Conservation (phyloP, 2,888 invertebrate genomes). For the Hirudinaria manillensis region DNA sequence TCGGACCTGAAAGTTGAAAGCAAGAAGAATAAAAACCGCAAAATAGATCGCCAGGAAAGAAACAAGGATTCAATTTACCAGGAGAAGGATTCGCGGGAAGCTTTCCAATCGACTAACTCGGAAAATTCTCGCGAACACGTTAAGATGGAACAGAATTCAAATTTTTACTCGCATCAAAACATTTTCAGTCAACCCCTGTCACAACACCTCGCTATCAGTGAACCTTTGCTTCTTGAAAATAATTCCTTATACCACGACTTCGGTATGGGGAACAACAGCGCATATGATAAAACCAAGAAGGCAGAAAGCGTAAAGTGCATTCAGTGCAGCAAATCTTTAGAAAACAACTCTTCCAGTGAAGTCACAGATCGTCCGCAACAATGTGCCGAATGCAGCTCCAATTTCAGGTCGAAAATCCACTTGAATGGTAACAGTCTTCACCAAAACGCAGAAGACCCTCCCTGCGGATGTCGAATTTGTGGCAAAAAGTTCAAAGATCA, state of each 20-base stretch:
- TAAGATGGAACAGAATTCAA: conserved; percentile 13
- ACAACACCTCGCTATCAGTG: no score
- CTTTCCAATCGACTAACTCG: neutral
- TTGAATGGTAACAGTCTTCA: conserved; percentile 41
- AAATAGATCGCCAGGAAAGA: neutral
- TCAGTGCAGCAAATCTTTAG: conserved; percentile 1
- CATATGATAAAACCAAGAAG: neutral
- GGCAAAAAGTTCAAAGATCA: conserved; percentile 41
- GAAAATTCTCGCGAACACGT: neutral
- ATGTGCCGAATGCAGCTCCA: conserved; percentile 36
- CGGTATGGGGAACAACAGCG: neutral
- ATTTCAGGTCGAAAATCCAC: conserved; percentile 39
- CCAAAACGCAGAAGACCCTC: conserved; percentile 39
- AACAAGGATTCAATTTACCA: neutral
- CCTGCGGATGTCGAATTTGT: conserved; percentile 39
- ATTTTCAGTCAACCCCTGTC: no score
- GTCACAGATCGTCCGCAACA: neutral
- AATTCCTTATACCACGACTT: neutral
- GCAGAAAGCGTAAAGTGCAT: neutral
- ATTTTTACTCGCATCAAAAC: neutral
- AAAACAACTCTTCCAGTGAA: neutral
- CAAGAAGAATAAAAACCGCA: neutral
- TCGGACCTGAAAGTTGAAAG: neutral
- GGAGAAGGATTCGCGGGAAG: no score
- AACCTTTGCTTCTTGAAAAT: no score